These are phyloP conservation scores for Tetragonula clypearis DNA, from an alignment of 1,140 invertebrate species.

Conservation along the genomic window DNA sequence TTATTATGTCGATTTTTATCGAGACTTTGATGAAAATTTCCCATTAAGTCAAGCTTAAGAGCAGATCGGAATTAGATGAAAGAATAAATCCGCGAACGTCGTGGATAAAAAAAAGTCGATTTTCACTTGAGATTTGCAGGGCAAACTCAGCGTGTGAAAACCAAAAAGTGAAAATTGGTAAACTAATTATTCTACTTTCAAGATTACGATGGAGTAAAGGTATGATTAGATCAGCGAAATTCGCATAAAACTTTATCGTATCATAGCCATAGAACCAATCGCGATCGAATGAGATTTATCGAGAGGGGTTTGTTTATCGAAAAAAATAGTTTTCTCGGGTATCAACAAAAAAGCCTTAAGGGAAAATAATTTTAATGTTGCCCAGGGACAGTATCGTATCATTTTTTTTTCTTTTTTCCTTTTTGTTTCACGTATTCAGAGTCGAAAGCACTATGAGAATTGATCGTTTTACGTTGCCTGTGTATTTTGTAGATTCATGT, in stretches of 20 bases:
- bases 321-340: neutral
- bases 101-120: neutral
- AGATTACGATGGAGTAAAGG: neutral
- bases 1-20: neutral
- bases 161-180: neutral
- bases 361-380: constrained; percentile 16
- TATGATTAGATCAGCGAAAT: neutral
- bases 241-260: neutral
- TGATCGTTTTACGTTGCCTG: neutral
- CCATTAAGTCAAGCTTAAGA: neutral
- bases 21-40: neutral
- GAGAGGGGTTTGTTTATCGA: neutral
- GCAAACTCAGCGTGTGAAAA: too few relatives aligned
- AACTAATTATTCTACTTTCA: neutral
- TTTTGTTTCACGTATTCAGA: neutral
- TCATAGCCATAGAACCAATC: neutral
- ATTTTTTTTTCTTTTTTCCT: constrained; percentile 19
- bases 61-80: constrained; percentile 3
- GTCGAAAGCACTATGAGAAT: neutral
- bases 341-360: neutral
- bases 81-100: neutral
- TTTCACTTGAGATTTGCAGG: neutral
- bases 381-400: neutral
- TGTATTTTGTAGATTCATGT: neutral
- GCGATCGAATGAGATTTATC: neutral